A percentile compares a stretch with the other conserved stretches of the same genome.
Conservation (phyloP, 2,797 vertebrate genomes). For the Mionectes olivaceus region DNA sequence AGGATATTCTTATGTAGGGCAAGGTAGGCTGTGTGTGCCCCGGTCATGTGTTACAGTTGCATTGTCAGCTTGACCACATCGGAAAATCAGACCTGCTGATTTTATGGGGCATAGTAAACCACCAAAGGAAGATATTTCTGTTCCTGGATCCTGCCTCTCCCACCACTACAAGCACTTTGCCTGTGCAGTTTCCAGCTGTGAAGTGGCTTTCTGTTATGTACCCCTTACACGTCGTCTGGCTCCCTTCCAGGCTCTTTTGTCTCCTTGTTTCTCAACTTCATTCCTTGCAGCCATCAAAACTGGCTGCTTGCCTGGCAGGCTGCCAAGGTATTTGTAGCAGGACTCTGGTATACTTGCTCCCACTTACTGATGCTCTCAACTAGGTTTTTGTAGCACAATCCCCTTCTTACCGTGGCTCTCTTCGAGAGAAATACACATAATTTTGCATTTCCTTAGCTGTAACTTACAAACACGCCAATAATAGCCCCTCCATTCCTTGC, state of each 20-base stretch:
- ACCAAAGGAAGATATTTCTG: not conserved
- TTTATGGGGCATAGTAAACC: not conserved
- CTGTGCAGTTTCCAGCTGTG: not conserved
- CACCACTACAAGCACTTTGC: not conserved
- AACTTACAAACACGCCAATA: not conserved
- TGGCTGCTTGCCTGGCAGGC: not conserved
- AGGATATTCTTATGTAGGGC: not conserved
- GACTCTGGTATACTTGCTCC: not conserved
- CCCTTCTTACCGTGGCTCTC: not conserved
- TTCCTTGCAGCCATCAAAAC: conserved; percentile 21
- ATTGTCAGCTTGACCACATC: not conserved
- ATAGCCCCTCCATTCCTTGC: not conserved
- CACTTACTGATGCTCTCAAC: conserved; percentile 6
- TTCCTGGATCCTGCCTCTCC: not conserved
- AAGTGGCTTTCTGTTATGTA: not conserved
- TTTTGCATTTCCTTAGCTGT: not conserved
- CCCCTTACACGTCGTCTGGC: not conserved
- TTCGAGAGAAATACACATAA: not conserved
- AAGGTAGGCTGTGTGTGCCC: rapidly evolving
- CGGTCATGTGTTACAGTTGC: too few relatives aligned
- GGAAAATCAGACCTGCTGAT: not conserved
- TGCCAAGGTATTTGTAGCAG: conserved; percentile 12
- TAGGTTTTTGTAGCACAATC: not conserved
- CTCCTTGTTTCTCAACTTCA: conserved; percentile 2
- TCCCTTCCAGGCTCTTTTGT: not conserved